A percentile compares a stretch with the other conserved stretches of the same genome.
Evolutionary conservation across 2,113 vertebrate genomes (phyloP).

Genomic region (Pagrus major): DNA sequence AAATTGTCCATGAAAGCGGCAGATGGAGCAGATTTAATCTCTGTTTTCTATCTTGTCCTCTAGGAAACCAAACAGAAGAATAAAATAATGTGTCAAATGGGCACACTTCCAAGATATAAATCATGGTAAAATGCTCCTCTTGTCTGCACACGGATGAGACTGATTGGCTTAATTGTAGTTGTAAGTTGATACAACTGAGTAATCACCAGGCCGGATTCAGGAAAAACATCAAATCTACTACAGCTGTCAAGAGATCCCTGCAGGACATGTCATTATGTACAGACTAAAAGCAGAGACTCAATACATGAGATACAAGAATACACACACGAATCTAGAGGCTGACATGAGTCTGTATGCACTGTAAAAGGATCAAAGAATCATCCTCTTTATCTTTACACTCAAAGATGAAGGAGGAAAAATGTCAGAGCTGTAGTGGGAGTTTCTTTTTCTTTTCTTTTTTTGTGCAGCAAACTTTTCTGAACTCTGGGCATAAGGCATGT

Average conservation of each 20-base stretch:
- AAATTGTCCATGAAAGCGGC: conserved; percentile 9
- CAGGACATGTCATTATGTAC: conserved; percentile 39
- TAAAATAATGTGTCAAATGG: conserved; percentile 2
- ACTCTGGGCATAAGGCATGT: conserved; percentile 72
- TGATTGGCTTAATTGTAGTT: conserved; percentile 27
- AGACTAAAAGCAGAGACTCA: conserved; percentile 19
- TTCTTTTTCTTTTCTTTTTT: background rate
- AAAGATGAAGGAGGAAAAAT: background rate
- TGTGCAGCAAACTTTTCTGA: conserved; percentile 53
- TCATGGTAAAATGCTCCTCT: background rate
- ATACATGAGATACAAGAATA: background rate
- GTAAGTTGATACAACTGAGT: conserved; percentile 39
- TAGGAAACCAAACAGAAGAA: conserved; percentile 29
- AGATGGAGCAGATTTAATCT: conserved; percentile 15
- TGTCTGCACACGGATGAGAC: background rate
- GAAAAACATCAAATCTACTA: conserved; percentile 46
- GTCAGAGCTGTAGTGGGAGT: background rate
- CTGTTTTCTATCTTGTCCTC: conserved; percentile 27
- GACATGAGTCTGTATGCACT: background rate
- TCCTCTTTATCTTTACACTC: background rate
- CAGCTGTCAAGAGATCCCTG: conserved; percentile 46
- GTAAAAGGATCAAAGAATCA: background rate
- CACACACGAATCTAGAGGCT: background rate
- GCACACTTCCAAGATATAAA: background rate
- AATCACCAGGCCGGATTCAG: conserved; percentile 11